phyloP scores from a whole-genome alignment of 2,797 vertebrate species.

The Dipus sagitta region DNA sequence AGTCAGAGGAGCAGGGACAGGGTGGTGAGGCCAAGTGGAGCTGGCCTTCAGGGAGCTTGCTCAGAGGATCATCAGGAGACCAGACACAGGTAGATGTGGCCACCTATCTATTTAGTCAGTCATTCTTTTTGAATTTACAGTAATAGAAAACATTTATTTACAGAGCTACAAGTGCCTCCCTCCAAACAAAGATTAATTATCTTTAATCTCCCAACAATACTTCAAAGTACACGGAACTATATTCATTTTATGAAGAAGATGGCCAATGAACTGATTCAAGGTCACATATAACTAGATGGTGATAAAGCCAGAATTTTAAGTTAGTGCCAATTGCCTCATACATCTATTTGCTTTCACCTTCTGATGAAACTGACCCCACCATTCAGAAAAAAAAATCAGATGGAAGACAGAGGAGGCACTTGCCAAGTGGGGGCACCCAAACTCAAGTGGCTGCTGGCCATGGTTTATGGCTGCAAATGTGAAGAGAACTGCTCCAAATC shows the following conservation, averaged over 20 bases:
- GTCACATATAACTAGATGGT: background rate
- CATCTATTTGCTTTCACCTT: background rate
- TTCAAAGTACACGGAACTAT: background rate
- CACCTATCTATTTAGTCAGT: background rate
- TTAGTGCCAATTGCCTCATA: background rate
- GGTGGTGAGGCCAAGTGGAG: background rate
- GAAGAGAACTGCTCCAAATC: background rate
- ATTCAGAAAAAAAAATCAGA: background rate
- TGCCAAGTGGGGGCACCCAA: too few relatives aligned
- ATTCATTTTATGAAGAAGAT: background rate
- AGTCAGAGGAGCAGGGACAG: background rate
- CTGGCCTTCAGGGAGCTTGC: background rate
- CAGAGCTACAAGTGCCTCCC: fast-evolving
- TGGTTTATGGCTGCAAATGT: background rate
- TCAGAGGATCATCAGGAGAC: background rate
- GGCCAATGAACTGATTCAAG: background rate
- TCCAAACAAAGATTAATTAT: background rate
- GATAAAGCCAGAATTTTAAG: background rate
- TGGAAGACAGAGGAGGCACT: background rate
- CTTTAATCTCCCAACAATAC: background rate
- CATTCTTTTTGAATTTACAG: background rate
- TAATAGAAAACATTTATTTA: background rate
- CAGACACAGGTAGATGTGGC: background rate
- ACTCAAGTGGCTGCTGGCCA: background rate
- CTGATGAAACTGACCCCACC: background rate